A percentile compares a stretch with the other conserved stretches of the same genome.
phyloP scores from a whole-genome alignment of 64 coral and sea anemone species.

The Montipora capricornis region DNA sequence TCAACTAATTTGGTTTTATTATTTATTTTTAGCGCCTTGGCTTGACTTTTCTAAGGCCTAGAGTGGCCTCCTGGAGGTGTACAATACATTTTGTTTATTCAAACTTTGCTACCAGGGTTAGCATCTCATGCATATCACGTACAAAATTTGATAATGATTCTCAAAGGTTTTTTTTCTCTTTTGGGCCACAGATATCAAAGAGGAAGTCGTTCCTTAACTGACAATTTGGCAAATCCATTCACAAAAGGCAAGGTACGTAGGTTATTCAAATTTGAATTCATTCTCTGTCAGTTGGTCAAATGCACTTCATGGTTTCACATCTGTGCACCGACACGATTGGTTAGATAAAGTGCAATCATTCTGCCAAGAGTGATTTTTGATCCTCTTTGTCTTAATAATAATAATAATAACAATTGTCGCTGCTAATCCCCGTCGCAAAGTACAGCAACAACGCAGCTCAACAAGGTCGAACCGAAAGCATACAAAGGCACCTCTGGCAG shows the following conservation, averaged over 20 bases:
- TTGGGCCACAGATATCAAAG: slow-evolving; percentile 74
- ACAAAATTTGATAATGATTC: too few species aligned
- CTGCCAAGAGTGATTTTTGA: too few species aligned
- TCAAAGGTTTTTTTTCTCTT: not conserved
- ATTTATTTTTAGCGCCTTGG: slow-evolving; percentile 81
- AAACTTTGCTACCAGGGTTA: not conserved
- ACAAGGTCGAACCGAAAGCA: too few species aligned
- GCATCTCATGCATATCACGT: not conserved
- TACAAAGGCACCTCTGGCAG: too few species aligned
- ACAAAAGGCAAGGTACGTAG: slow-evolving; percentile 11
- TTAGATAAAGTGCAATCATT: too few species aligned
- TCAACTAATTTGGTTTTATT: not conserved
- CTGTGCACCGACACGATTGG: too few species aligned
- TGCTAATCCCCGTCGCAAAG: too few species aligned
- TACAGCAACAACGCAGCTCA: too few species aligned
- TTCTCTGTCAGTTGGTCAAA: not conserved
- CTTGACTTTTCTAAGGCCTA: slow-evolving; percentile 92
- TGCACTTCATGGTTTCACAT: too few species aligned
- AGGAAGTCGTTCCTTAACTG: slow-evolving; percentile 77
- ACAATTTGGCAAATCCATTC: slow-evolving; percentile 76
- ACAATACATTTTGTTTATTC: not conserved
- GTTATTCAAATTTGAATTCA: too few species aligned
- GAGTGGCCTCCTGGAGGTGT: slow-evolving; percentile 95
- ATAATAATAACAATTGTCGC: too few species aligned
- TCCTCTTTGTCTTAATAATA: too few species aligned